Conservation (phyloP, 2,888 invertebrate genomes). For the Bembecia ichneumoniformis region DNA sequence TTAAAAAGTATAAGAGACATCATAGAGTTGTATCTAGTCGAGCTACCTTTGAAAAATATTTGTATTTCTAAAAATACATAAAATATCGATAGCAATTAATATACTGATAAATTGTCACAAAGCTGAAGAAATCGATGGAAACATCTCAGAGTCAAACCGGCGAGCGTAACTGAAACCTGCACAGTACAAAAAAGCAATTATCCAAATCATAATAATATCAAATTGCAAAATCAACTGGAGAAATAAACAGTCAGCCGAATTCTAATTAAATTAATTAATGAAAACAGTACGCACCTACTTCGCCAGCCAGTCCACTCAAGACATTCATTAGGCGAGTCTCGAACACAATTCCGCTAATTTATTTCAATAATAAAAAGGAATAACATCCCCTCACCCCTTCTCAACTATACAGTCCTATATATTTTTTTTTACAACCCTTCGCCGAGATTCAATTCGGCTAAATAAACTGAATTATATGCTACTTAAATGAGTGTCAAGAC, state of each 20-base stretch:
- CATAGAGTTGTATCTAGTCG: too few species aligned
- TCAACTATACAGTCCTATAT: not conserved
- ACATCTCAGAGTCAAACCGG: not conserved
- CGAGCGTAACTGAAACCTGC: not conserved
- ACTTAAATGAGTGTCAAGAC: conserved; percentile 78
- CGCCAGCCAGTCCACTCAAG: conserved; percentile 38
- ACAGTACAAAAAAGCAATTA: not conserved
- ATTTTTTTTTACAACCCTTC: conserved; percentile 27
- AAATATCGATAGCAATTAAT: too few species aligned
- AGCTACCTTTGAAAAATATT: too few species aligned
- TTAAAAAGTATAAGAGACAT: too few species aligned
- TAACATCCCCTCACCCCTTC: conserved; percentile 18
- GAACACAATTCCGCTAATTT: conserved; percentile 59
- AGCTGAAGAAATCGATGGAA: too few species aligned
- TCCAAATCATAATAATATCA: not conserved
- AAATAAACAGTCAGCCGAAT: conserved; percentile 10
- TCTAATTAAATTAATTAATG: conserved; percentile 32
- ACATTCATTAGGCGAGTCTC: conserved; percentile 52
- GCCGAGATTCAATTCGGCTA: conserved; percentile 58
- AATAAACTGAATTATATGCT: conserved; percentile 80
- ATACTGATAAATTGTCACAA: too few species aligned
- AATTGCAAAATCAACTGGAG: conserved; percentile 2
- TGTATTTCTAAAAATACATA: too few species aligned
- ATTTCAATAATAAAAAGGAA: conserved; percentile 60
- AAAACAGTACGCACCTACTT: conserved; percentile 32